Conservation (phyloP, 2,888 invertebrate genomes). For the Idaea dimidiata region DNA sequence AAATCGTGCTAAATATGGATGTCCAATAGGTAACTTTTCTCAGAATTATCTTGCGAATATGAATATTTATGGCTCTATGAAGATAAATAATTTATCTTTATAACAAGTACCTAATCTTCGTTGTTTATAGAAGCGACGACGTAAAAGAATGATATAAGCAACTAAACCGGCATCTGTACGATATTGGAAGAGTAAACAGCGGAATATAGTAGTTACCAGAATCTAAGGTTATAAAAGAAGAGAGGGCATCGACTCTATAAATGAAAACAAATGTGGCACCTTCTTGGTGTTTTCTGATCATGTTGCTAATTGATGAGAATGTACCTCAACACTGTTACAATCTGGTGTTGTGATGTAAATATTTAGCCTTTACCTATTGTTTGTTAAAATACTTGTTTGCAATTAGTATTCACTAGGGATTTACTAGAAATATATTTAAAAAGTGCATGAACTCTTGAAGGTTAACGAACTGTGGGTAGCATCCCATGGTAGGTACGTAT, state of each 20-base stretch:
- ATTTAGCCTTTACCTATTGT: background rate
- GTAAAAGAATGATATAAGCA: slow-evolving; percentile 40
- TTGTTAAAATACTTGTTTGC: background rate
- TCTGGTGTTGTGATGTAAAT: background rate
- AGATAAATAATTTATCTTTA: background rate
- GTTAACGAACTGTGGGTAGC: slow-evolving; percentile 57
- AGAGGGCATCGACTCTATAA: slow-evolving; percentile 55
- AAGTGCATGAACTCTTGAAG: slow-evolving; percentile 38
- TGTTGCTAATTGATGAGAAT: background rate
- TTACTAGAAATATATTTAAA: slow-evolving; percentile 11
- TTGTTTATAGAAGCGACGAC: slow-evolving; percentile 7
- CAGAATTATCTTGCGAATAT: background rate
- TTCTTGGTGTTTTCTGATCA: slow-evolving; percentile 22
- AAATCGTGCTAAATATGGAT: too few species aligned
- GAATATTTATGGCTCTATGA: background rate
- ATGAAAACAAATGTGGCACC: slow-evolving; percentile 44
- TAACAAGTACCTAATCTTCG: background rate
- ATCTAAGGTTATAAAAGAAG: slow-evolving; percentile 41
- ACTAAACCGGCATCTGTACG: slow-evolving; percentile 40
- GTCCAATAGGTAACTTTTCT: too few species aligned
- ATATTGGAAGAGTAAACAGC: slow-evolving; percentile 50
- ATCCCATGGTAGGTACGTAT: slow-evolving; percentile 43
- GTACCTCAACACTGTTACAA: background rate
- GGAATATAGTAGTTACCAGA: slow-evolving; percentile 33
- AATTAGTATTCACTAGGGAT: background rate